Conservation (phyloP, 2,113 vertebrate genomes). For the Gambusia affinis region DNA sequence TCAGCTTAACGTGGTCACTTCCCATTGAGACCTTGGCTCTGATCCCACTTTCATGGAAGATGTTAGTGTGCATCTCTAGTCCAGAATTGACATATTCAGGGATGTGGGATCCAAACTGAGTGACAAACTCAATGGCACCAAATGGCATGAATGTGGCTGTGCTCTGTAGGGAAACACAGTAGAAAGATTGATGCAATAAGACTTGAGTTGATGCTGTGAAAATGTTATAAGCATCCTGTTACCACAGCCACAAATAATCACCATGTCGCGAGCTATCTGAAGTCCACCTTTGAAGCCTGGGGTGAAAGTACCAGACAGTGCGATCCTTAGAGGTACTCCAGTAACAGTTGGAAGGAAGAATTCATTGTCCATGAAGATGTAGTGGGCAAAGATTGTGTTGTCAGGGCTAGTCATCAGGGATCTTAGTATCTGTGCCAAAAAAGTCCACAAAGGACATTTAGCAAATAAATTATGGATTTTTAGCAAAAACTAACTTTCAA, state of each 20-base stretch:
- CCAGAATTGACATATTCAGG: conserved; percentile 86
- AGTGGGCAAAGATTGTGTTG: conserved; percentile 89
- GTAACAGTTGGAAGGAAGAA: conserved; percentile 90
- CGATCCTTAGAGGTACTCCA: conserved; percentile 88
- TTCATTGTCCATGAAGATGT: conserved; percentile 95
- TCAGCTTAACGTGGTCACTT: conserved; percentile 81
- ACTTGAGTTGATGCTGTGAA: neutral
- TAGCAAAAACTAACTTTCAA: neutral
- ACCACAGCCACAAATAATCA: conserved; percentile 54
- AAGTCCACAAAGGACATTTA: neutral
- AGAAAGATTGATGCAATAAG: conserved; percentile 6
- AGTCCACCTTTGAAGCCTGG: conserved; percentile 86
- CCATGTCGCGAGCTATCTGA: conserved; percentile 79
- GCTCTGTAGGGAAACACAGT: conserved; percentile 61
- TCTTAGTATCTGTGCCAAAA: conserved; percentile 68
- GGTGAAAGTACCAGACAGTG: conserved; percentile 86
- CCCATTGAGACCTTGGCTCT: conserved; percentile 76
- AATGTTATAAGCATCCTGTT: neutral
- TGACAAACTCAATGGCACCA: conserved; percentile 87
- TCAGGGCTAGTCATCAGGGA: conserved; percentile 80
- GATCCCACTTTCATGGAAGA: conserved; percentile 88
- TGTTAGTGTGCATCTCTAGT: conserved; percentile 87
- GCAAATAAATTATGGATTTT: neutral
- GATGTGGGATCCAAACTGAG: conserved; percentile 83
- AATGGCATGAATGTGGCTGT: conserved; percentile 88